These are phyloP conservation scores for Lycophotia porphyrea DNA, from an alignment of 2,888 invertebrate species.

Conservation along the genomic window DNA sequence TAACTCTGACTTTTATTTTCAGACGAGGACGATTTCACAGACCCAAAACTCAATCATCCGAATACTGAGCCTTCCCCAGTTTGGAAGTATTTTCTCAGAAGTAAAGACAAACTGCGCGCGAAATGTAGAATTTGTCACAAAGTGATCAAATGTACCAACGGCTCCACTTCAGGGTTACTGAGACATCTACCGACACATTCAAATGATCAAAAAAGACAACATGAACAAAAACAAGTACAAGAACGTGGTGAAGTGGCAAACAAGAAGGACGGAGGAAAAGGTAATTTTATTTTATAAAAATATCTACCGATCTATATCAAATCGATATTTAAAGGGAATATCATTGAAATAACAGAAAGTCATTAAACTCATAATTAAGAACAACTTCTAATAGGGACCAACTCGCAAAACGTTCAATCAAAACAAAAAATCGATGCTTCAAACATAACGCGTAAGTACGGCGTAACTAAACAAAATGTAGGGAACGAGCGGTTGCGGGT, in stretches of 20 bases:
- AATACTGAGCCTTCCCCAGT: slow-evolving; percentile 22
- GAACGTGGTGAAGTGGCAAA: too few species aligned
- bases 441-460: too few species aligned
- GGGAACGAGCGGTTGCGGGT: too few species aligned
- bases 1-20: slow-evolving; percentile 8
- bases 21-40: slow-evolving; percentile 23
- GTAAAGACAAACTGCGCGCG: slow-evolving; percentile 29
- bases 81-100: slow-evolving; percentile 33
- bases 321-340: too few species aligned
- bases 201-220: background rate
- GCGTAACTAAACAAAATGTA: too few species aligned
- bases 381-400: too few species aligned
- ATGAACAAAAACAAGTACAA: too few species aligned
- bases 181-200: background rate
- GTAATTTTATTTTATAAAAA: background rate
- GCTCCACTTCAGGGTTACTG: background rate
- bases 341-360: too few species aligned
- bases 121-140: slow-evolving; percentile 35
- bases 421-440: too few species aligned
- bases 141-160: slow-evolving; percentile 12
- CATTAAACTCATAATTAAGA: too few species aligned
- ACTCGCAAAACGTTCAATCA: too few species aligned
- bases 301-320: too few species aligned
- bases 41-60: slow-evolving; percentile 20
- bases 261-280: background rate